phyloP scores from a whole-genome alignment of 2,797 vertebrate genomes.

The Eulemur rubriventer region DNA sequence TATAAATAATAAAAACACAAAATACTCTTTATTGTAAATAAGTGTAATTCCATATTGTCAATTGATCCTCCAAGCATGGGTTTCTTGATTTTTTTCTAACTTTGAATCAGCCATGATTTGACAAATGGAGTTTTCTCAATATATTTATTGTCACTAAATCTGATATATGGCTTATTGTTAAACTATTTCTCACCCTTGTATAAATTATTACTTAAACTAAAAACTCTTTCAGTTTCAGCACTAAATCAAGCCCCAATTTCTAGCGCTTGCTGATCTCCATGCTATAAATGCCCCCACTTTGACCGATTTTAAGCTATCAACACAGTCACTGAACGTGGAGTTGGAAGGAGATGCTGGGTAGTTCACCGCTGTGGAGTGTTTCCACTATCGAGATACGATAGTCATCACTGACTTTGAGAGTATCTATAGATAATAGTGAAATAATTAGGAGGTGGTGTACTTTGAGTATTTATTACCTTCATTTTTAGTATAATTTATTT shows the following conservation, averaged over 20 bases:
- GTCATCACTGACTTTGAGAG: background rate
- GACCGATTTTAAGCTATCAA: background rate
- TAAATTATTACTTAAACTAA: constrained; percentile 51
- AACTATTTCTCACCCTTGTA: background rate
- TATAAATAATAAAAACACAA: background rate
- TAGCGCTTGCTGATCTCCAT: background rate
- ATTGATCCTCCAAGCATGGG: background rate
- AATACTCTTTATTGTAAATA: background rate
- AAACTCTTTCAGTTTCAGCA: background rate
- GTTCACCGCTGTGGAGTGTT: rapidly evolving
- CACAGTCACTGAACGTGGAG: background rate
- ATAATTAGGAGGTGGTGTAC: background rate
- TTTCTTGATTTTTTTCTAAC: background rate
- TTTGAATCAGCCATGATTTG: constrained; percentile 5
- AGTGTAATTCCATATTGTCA: background rate
- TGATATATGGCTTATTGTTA: constrained; percentile 14
- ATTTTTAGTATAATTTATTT: background rate
- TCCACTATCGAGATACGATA: rapidly evolving
- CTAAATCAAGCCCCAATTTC: constrained; percentile 22
- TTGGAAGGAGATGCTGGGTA: background rate
- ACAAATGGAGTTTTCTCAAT: background rate
- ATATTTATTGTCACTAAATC: constrained; percentile 12
- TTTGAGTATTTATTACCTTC: background rate
- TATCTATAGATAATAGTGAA: background rate
- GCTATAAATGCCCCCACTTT: background rate